These are phyloP conservation scores for Chionomys nivalis DNA, from an alignment of 2,113 vertebrate species.

Conservation along the genomic window DNA sequence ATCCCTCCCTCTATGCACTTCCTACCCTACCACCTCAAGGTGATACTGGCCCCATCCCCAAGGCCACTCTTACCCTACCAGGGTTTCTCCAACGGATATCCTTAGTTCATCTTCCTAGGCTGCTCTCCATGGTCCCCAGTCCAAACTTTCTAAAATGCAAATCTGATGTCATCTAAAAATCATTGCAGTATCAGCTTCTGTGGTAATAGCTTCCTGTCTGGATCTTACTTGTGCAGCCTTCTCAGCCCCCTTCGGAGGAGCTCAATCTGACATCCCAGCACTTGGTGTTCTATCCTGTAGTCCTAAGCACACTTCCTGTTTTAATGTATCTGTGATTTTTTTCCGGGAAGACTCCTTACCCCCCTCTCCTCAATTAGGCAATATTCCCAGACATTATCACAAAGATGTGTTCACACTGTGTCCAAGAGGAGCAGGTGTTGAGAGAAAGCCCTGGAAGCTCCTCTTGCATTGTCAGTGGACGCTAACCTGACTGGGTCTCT, in stretches of 20 bases:
- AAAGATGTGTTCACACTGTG: neutral
- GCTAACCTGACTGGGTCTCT: neutral
- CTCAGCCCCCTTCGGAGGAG: neutral
- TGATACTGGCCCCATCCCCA: neutral
- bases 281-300: neutral
- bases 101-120: neutral
- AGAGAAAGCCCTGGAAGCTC: no score
- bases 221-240: neutral
- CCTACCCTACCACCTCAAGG: neutral
- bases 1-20: neutral
- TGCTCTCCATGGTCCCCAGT: neutral
- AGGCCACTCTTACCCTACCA: neutral
- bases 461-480: neutral
- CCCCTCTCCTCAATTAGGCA: neutral
- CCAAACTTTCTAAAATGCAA: neutral
- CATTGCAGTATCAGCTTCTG: neutral
- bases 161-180: neutral
- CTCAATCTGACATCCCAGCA: neutral
- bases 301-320: neutral
- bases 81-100: neutral
- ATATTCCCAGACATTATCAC: neutral
- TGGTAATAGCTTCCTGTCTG: neutral
- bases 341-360: neutral
- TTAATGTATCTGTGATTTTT: constrained; percentile 6
- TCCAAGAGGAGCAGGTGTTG: no score